Evolutionary conservation across 2,888 invertebrate species (phyloP).

Genomic region (Pterobdella sp.): DNA sequence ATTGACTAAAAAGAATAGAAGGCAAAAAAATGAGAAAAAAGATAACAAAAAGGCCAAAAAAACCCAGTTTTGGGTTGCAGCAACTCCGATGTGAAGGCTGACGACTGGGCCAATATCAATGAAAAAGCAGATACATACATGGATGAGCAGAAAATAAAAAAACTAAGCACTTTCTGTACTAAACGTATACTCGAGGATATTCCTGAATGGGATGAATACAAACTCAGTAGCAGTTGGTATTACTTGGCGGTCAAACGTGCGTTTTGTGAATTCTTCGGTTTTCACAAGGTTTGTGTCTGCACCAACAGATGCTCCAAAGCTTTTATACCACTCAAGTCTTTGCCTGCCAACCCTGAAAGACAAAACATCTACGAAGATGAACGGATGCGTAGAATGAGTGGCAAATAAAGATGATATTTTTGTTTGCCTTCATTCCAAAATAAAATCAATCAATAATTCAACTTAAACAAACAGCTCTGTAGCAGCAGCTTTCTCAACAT

Average conservation of each 20-base stretch:
- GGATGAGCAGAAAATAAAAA: not conserved
- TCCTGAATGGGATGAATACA: constrained; percentile 4
- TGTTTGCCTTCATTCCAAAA: not conserved
- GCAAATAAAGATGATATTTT: not conserved
- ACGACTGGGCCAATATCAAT: not conserved
- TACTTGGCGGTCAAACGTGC: not conserved
- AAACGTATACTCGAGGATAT: not conserved
- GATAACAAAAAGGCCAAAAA: not conserved
- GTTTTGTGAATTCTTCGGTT: not conserved
- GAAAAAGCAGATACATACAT: not conserved
- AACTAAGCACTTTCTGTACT: not conserved
- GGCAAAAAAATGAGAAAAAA: not conserved
- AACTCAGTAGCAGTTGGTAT: not conserved
- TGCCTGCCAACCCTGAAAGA: not conserved
- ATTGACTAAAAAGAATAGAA: not conserved
- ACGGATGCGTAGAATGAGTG: not conserved
- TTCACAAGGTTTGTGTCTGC: not conserved
- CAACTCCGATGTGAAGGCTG: not conserved
- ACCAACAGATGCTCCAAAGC: not conserved
- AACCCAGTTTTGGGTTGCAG: not conserved
- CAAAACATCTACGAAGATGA: not conserved
- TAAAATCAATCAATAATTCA: not conserved
- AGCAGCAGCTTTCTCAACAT: no score
- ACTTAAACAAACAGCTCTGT: no score
- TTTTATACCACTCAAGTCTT: not conserved